Evolutionary conservation across 2,113 vertebrate species (phyloP).

Genomic region (Spea multiplicata): DNA sequence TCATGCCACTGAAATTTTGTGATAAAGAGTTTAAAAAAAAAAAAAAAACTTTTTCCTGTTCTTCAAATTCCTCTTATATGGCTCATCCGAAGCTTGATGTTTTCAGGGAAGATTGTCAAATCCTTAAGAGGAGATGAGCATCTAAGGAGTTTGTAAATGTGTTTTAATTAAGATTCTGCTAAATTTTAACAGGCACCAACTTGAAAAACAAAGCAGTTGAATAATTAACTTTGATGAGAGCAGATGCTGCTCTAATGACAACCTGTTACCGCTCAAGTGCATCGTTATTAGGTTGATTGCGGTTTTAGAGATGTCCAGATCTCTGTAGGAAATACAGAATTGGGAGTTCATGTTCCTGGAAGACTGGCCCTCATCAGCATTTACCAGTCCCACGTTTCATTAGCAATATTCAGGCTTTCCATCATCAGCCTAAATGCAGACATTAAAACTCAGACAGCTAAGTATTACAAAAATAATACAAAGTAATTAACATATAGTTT

Average conservation of each 20-base stretch:
- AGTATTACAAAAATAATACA: conserved; percentile 61
- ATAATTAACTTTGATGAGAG: conserved; percentile 84
- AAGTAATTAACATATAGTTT: neutral
- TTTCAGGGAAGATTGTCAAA: conserved; percentile 77
- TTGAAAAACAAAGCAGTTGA: conserved; percentile 81
- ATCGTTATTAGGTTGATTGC: conserved; percentile 72
- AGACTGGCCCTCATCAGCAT: conserved; percentile 51
- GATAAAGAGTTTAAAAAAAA: conserved; percentile 23
- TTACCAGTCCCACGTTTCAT: conserved; percentile 48
- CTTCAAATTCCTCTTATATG: conserved; percentile 68
- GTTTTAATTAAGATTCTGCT: conserved; percentile 88
- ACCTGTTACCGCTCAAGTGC: conserved; percentile 83
- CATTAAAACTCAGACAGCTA: conserved; percentile 51
- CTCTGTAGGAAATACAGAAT: conserved; percentile 65
- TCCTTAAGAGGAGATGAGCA: conserved; percentile 78
- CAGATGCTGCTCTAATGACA: conserved; percentile 88
- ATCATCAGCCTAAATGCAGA: conserved; percentile 28
- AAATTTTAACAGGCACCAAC: conserved; percentile 85
- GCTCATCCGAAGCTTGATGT: conserved; percentile 77
- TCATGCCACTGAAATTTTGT: neutral
- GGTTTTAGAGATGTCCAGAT: conserved; percentile 72
- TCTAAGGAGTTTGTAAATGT: conserved; percentile 79
- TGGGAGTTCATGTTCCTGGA: conserved; percentile 59
- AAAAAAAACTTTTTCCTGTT: conserved; percentile 51
- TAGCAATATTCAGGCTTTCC: conserved; percentile 37